A percentile compares a stretch with the other conserved stretches of the same genome.
Evolutionary conservation across 1,140 invertebrate genomes (phyloP).

Genomic region (Platorchestia sp.): DNA sequence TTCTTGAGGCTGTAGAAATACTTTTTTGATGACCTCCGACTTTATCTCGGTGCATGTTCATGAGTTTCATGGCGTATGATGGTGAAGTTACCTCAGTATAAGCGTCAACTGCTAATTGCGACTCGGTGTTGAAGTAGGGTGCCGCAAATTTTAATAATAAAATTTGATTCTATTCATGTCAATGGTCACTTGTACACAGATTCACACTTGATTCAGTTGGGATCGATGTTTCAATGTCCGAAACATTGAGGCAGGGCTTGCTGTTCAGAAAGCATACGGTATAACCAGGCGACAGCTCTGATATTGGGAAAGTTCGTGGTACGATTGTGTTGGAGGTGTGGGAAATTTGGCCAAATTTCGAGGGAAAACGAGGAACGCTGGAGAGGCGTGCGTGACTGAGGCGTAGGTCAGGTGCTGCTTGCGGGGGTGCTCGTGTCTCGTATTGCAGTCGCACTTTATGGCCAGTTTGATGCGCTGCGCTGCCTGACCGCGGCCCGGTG

Average conservation of each 20-base stretch:
- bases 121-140: neutral
- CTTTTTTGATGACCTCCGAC: neutral
- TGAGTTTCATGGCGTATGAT: neutral
- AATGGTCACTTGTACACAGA: neutral
- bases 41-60: neutral
- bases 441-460: neutral
- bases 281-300: neutral
- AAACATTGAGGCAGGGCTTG: no score
- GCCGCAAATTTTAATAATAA: neutral
- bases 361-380: neutral
- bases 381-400: neutral
- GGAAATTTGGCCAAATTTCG: neutral
- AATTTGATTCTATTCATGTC: neutral
- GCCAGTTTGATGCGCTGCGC: neutral
- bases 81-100: neutral
- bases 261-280: no score
- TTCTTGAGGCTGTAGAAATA: neutral
- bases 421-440: no score
- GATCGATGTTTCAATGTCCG: no score
- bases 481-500: neutral
- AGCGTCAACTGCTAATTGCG: neutral
- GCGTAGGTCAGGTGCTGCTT: neutral
- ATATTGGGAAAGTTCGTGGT: neutral
- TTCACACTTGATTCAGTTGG: neutral
- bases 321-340: neutral